Conservation (phyloP, 2,888 invertebrate genomes). For the Penaeus monodon region DNA sequence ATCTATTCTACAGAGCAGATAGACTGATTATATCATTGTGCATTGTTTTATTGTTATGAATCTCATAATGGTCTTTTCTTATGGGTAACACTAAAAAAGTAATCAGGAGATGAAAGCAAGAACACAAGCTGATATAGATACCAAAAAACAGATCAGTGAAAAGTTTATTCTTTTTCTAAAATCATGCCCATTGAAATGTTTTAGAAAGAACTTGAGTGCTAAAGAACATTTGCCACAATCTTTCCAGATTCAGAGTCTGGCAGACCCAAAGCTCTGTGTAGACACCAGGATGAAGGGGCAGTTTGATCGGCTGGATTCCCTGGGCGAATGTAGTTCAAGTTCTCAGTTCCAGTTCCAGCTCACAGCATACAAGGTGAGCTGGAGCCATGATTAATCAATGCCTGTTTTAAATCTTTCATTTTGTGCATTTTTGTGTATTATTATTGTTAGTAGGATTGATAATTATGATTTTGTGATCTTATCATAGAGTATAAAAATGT, state of each 20-base stretch:
- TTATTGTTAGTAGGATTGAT: not conserved
- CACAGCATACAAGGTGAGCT: slow-evolving; percentile 56
- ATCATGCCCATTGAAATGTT: too few species aligned
- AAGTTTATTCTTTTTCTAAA: too few species aligned
- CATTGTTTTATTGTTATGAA: too few species aligned
- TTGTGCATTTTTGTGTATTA: not conserved
- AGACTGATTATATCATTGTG: too few species aligned
- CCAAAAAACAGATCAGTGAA: too few species aligned
- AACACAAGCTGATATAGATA: too few species aligned
- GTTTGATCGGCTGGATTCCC: slow-evolving; percentile 65
- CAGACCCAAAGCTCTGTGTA: slow-evolving; percentile 78
- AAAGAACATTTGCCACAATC: not conserved
- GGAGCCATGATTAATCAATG: not conserved
- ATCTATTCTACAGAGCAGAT: too few species aligned
- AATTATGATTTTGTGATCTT: not conserved
- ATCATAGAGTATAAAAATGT: too few species aligned
- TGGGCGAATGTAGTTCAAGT: slow-evolving; percentile 44
- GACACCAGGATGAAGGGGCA: slow-evolving; percentile 75
- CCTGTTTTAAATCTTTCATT: not conserved
- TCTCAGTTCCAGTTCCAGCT: slow-evolving; percentile 61
- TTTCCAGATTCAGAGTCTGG: slow-evolving; percentile 77
- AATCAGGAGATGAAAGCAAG: too few species aligned
- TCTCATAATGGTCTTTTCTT: too few species aligned
- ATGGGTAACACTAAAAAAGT: too few species aligned
- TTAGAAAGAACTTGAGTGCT: too few species aligned